phyloP scores from a whole-genome alignment of 2,797 vertebrate species.

The Pampus argenteus region DNA sequence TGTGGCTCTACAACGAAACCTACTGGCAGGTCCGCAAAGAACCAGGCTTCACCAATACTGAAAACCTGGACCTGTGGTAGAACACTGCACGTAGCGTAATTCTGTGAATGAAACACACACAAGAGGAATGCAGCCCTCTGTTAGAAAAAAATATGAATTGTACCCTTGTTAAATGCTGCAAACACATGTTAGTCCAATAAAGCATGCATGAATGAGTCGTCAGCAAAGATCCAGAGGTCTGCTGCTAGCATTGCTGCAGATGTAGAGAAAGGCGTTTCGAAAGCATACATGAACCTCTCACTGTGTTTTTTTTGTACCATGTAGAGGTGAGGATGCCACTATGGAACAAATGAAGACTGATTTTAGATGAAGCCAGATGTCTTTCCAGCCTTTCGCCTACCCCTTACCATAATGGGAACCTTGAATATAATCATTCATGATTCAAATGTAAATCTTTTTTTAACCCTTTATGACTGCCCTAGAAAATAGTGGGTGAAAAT shows the following conservation, averaged over 20 bases:
- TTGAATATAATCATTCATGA: background rate
- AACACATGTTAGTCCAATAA: background rate
- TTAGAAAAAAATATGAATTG: background rate
- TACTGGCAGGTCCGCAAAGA: conserved; percentile 91
- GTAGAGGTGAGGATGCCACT: conserved; percentile 59
- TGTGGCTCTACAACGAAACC: conserved; percentile 88
- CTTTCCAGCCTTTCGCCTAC: conserved; percentile 21
- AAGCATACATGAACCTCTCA: conserved; percentile 60
- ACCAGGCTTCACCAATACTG: conserved; percentile 87
- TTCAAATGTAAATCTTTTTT: conserved; percentile 15
- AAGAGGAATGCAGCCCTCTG: background rate
- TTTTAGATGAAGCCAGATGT: conserved; percentile 34
- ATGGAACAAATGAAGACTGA: conserved; percentile 58
- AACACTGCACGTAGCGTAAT: background rate
- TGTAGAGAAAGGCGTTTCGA: background rate
- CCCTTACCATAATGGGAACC: conserved; percentile 13
- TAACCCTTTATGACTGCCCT: background rate
- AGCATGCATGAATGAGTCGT: background rate
- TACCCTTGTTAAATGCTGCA: background rate
- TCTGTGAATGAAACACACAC: conserved; percentile 28
- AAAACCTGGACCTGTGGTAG: conserved; percentile 91
- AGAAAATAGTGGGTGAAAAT: conserved; percentile 23
- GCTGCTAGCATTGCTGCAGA: background rate
- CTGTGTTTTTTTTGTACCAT: background rate
- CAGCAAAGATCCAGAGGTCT: background rate